Conservation (phyloP, 2,113 vertebrate species). For the Dolichotis patagonum region DNA sequence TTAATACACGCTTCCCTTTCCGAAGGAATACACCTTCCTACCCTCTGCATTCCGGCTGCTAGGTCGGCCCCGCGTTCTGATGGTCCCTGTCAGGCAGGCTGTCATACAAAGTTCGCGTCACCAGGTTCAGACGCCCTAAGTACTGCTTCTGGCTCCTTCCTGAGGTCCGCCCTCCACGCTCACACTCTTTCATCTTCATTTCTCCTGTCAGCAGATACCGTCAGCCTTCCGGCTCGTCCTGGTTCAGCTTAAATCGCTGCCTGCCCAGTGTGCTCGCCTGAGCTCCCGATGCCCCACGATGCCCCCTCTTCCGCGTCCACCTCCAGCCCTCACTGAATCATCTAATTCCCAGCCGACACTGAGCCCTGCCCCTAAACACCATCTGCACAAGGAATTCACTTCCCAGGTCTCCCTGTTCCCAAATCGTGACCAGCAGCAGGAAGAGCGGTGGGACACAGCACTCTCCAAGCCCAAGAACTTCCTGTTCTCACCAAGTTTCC, state of each 20-base stretch:
- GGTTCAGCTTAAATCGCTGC: background rate
- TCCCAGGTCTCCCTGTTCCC: background rate
- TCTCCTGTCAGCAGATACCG: background rate
- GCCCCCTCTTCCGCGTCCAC: background rate
- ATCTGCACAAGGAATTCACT: conserved; percentile 37
- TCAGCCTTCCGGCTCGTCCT: background rate
- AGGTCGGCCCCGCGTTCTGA: background rate
- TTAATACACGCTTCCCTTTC: background rate
- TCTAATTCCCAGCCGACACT: conserved; percentile 21
- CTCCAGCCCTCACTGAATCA: conserved; percentile 45
- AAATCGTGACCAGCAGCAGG: background rate
- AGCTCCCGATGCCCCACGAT: background rate
- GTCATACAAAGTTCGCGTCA: background rate
- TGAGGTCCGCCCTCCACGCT: background rate
- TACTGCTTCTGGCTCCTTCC: background rate
- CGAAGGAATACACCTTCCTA: background rate
- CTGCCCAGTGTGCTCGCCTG: background rate
- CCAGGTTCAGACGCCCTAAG: background rate
- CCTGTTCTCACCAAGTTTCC: background rate
- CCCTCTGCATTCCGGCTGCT: background rate
- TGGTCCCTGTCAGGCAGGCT: background rate
- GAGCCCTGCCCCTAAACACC: conserved; percentile 30
- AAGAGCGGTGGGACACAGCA: background rate
- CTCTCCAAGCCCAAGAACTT: conserved; percentile 30
- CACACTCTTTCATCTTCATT: background rate